phyloP scores from a whole-genome alignment of 2,888 invertebrate species.

The Noctuana brunneofusca region DNA sequence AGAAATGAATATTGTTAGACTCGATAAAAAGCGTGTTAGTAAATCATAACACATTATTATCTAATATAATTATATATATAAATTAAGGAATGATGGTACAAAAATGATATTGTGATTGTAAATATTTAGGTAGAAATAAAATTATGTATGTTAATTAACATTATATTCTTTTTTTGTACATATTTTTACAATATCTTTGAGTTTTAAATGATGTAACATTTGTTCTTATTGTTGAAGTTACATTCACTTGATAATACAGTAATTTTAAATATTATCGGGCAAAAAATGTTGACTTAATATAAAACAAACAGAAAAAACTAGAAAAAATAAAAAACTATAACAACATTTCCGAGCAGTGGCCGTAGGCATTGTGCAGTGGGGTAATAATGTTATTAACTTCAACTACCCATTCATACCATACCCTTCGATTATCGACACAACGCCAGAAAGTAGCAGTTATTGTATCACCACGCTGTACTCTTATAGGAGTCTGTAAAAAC shows the following conservation, averaged over 20 bases:
- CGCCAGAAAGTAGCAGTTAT: conserved; percentile 95
- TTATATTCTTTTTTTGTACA: neutral
- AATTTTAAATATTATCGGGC: no score
- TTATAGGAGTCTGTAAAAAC: conserved; percentile 86
- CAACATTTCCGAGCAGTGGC: conserved; percentile 75
- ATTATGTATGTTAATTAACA: neutral
- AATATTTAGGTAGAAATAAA: conserved; percentile 1
- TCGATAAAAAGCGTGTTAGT: conserved; percentile 51
- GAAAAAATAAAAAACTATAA: conserved; percentile 52
- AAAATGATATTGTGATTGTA: neutral
- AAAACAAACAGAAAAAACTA: no score
- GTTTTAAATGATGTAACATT: neutral
- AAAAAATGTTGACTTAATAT: no score
- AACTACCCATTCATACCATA: conserved; percentile 98
- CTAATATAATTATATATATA: neutral
- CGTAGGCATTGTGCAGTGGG: conserved; percentile 67
- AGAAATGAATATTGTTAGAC: conserved; percentile 89
- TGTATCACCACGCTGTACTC: conserved; percentile 86
- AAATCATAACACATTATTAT: neutral
- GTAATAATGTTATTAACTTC: conserved; percentile 63
- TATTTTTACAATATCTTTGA: neutral
- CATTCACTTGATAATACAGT: no score
- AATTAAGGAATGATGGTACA: neutral
- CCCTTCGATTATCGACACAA: conserved; percentile 88
- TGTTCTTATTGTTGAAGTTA: neutral